These are phyloP conservation scores for Thymelicus sylvestris DNA, from an alignment of 2,888 invertebrate species.

Conservation along the genomic window DNA sequence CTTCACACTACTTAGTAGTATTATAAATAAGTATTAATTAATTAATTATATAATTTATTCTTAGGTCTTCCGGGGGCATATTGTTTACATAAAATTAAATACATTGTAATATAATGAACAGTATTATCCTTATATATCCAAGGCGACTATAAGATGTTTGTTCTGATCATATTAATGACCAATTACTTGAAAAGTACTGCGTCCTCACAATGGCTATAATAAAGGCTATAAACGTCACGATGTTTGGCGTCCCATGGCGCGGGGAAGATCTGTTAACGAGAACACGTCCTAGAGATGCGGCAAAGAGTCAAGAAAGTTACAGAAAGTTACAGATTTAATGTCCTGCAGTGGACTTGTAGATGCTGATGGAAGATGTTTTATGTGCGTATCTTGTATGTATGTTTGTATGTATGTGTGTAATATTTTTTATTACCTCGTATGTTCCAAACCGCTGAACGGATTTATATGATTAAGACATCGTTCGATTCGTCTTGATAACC, in stretches of 20 bases:
- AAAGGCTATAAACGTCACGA: slow-evolving; percentile 75
- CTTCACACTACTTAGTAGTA: slow-evolving; percentile 16
- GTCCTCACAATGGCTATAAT: slow-evolving; percentile 68
- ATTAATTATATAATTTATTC: slow-evolving; percentile 16
- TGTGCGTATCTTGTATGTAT: no score
- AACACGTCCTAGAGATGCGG: slow-evolving; percentile 66
- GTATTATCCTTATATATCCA: background rate
- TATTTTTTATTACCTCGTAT: no score
- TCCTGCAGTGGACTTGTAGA: no score
- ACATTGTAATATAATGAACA: slow-evolving; percentile 24
- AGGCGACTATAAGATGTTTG: slow-evolving; percentile 19
- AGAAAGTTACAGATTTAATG: background rate
- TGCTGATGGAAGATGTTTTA: no score
- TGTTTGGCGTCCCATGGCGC: slow-evolving; percentile 73
- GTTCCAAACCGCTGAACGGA: no score
- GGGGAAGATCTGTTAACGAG: slow-evolving; percentile 76
- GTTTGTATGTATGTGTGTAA: no score
- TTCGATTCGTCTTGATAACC: no score
- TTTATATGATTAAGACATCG: no score
- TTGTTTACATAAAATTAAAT: slow-evolving; percentile 28
- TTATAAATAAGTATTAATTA: background rate
- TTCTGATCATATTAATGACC: slow-evolving; percentile 46
- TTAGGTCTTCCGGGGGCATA: slow-evolving; percentile 16
- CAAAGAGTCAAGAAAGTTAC: slow-evolving; percentile 52
- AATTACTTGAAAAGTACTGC: slow-evolving; percentile 64